Evolutionary conservation across 2,888 invertebrate species (phyloP), one percentile per base, ranked within the genome.

Genomic region (Tinea trinotella): DNA sequence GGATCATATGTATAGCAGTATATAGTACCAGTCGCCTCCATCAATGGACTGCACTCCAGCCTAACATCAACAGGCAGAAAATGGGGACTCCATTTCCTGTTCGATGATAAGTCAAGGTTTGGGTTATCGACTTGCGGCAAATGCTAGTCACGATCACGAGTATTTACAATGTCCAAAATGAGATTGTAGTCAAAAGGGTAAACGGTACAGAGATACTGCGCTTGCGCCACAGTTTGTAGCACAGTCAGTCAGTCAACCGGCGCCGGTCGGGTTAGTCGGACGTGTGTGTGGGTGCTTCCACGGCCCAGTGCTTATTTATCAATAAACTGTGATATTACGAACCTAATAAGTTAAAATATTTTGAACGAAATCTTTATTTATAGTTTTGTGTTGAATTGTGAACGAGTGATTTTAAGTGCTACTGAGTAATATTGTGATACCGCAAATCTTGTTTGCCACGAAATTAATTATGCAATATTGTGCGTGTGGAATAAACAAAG

Each of bases 391-490:
- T n/a, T n/a, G n/a, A n/a, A n/a, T n/a, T n/a, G n/a, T n/a, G n/a
- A n/a, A n/a, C n/a, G n/a, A n/a, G 9, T 4, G 30, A 2, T 30
- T 30, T 30, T 30, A 1, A 2, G 3, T 30, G 7, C 7, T n/a
- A n/a, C n/a, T n/a, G 30, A 4, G 30, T 30, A n/a, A n/a, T n/a
- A n/a, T 30, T 30, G 30, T 30, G 30, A 7, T n/a, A n/a, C 30
- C 7, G 30, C 30, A 30, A 30, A 15, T 13, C 40, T 7, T 6
- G 13, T 7, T 40, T 40, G 40, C 40, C 40, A 46, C 46, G 46
- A 9, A 46, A 46, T 19, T 46, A 46, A 46, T 46, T 46, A 46
- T 46, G 46, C 46, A 46, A 46, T 46, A n/a, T n/a, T n/a, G n/a
- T n/a, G 46, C 19, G 46, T 17, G 46, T 46, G 46, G 3, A 46